Evolutionary conservation across 2,113 vertebrate species (phyloP), one percentile per base, ranked within the genome.

Genomic region (Carollia perspicillata): DNA sequence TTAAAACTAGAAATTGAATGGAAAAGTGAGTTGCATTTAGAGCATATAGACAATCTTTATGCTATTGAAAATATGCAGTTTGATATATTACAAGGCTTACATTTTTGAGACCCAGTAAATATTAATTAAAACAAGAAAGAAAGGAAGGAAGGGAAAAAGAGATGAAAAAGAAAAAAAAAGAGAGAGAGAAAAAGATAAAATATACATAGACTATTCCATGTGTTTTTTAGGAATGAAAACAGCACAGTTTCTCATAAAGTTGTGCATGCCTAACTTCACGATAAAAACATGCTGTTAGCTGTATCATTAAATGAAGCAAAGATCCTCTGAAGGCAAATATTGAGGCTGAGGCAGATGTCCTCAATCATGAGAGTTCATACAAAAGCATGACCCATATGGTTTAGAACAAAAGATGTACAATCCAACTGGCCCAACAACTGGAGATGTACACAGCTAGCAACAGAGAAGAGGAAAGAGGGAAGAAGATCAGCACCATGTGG

Each of bases 311-410:
- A 84, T 92, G 92, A 92, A 95, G 84, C 53, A 96, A 88, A 81
- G 51, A 94, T 90, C 53, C 84, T 94, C 95, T 81, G 47, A 95
- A 97, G 95, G 95, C 58, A 90, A 96, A 96, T 80, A 33, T 42
- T 65, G 60, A 16, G 65, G 35, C 33, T 84, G 47, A 78, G 66
- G 89, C 77, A 96, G 84, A 96, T 96, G 97, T 94, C 89, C 94
- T 97, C 74, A 97, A 93, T 96, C 93, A 88, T 47, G 71, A 68
- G 47, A 84, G 74, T 95, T 97, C 96, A 97, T 92, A 81, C 80
- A 78, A 92, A 97, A 97, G 88, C 77, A 78, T 58, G 26, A 37
- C 96, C 93, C 95, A 90, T 93, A 83, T 96, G 90, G 80, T 81
- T 93, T 80, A 95, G 68, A 87, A 94, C 35, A 77, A 47, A 93